Conservation (phyloP, 1,140 invertebrate genomes). For the Zaprionus taronus region DNA sequence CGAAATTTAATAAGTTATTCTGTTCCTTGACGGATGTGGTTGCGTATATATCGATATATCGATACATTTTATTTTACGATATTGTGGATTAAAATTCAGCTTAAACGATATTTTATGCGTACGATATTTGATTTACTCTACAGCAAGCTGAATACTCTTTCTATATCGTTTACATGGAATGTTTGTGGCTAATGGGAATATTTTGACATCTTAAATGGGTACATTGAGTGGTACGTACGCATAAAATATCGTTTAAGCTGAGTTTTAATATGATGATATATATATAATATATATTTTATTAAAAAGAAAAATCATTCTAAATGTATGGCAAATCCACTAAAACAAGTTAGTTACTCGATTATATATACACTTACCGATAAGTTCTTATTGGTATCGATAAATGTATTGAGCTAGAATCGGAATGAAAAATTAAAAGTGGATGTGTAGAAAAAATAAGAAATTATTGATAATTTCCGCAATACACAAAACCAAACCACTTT, state of each 20-base stretch:
- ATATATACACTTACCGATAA: not conserved
- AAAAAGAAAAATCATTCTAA: not conserved
- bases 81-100: not conserved
- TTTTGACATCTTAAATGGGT: not conserved
- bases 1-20: constrained; percentile 34
- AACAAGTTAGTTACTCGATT: not conserved
- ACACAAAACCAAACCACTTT: not conserved
- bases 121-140: not conserved
- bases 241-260: too few species aligned
- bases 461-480: not conserved
- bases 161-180: not conserved
- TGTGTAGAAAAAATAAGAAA: constrained; percentile 15
- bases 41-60: constrained; percentile 22
- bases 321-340: not conserved
- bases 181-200: not conserved
- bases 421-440: constrained; percentile 11
- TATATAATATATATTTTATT: too few species aligned
- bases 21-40: constrained; percentile 25
- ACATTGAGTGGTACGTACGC: too few species aligned
- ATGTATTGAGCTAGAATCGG: not conserved
- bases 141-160: not conserved
- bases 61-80: constrained; percentile 15
- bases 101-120: not conserved
- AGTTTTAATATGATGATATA: too few species aligned
- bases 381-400: constrained; percentile 7